Base-by-base conservation (phyloP, 2,888 invertebrate genomes). In the Crioceris asparagi region DNA sequence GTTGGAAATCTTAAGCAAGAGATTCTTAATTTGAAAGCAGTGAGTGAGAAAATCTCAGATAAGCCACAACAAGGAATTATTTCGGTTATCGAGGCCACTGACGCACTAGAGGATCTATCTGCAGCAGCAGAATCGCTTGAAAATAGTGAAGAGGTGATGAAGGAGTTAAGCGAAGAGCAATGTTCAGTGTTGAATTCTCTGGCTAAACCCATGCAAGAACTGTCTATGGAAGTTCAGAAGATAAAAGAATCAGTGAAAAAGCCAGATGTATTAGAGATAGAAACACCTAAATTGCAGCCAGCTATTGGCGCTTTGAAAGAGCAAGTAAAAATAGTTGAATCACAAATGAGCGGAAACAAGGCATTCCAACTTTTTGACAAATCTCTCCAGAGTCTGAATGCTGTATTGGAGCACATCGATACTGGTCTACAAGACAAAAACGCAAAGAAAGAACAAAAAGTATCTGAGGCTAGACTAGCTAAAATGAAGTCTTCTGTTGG, bases 231-330 rank as follows among this genome's bases (percentile, higher is more conserved):
- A 8, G 12, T 48, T 3, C 29, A 34, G 2, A 14, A 35, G 5
- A 34, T 18, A 4, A 35, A 33, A 10, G 32, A 29, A 15, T 25
- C 17, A 18, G 7, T 36, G 10, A 37, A 49, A 35, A 23, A 45
- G n/a, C 34, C 42, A 2, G 34, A 39, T 17, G 21, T 35, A 16
- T 8, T 37, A 8, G 41, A 46, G 21, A 27, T 38, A 23, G 39
- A 44, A 39, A 45, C 43, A 37, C 32, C 46, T 3, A 41, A 48
- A 39, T n/a, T 48, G 15, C 23, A 30, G 16, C 19, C 36, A 25
- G 39, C 39, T 5, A 15, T 16, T 15, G 5, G 23, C 11, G 15
- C 7, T 11, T 16, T 27, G 30, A 33, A 29, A 32, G 16, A 27
- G 12, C 12, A 27, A 11, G 4, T 27, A 8, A 18, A 32, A 17